These are phyloP conservation scores for Chaetodon trifascialis DNA, from an alignment of 2,113 vertebrate species.

Conservation along the genomic window DNA sequence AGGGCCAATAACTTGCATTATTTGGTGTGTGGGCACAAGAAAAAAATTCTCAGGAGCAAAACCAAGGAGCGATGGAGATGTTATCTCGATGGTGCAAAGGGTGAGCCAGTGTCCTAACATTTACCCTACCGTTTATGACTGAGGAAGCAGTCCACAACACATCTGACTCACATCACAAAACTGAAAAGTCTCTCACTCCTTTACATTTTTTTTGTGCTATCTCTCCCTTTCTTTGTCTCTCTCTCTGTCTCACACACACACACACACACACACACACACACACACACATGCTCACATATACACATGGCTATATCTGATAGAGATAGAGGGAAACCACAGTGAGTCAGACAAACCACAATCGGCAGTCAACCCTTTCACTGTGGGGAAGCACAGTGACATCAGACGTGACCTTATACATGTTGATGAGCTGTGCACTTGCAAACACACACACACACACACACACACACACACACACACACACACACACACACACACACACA, in stretches of 20 bases:
- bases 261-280: background rate
- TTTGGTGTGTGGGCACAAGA: constrained; percentile 57
- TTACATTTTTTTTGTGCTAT: background rate
- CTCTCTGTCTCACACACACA: background rate
- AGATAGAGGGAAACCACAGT: constrained; percentile 66
- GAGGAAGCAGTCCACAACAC: background rate
- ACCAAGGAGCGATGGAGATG: background rate
- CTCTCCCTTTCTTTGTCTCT: background rate
- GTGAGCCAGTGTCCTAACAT: constrained; percentile 36
- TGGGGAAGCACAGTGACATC: constrained; percentile 75
- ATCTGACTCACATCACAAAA: constrained; percentile 35
- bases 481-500: constrained; percentile 18
- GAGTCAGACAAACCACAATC: constrained; percentile 58
- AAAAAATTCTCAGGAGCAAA: background rate
- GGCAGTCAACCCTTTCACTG: constrained; percentile 42
- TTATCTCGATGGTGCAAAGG: background rate
- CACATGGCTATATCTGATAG: constrained; percentile 5
- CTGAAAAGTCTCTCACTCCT: constrained; percentile 12
- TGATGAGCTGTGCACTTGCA: constrained; percentile 47
- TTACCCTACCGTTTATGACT: constrained; percentile 1
- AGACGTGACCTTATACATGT: constrained; percentile 75
- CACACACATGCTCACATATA: background rate
- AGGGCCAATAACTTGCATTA: constrained; percentile 49
- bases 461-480: constrained; percentile 4
- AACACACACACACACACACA: constrained; percentile 17